These are phyloP conservation scores for Odocoileus hemionus DNA, from an alignment of 2,113 vertebrate species.

Conservation along the genomic window DNA sequence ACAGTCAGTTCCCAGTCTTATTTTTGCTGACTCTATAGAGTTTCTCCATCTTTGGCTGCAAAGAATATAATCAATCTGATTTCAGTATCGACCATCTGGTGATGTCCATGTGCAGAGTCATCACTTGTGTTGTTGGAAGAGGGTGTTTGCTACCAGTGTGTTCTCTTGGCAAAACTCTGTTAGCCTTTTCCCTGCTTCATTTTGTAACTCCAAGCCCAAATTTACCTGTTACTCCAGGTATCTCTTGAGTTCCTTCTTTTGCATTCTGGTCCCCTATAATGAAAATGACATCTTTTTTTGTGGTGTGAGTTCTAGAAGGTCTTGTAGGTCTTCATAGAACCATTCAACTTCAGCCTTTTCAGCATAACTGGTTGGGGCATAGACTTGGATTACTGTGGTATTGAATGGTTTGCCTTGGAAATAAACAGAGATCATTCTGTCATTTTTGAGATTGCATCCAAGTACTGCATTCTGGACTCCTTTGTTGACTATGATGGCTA, in stretches of 20 bases:
- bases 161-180: not conserved
- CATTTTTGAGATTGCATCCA: not conserved
- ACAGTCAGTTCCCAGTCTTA: not conserved
- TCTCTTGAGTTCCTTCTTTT: not conserved
- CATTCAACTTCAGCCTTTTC: not conserved
- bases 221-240: not conserved
- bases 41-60: not conserved
- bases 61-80: not conserved
- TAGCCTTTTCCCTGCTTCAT: not conserved
- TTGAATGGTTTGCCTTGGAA: not conserved
- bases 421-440: not conserved
- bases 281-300: not conserved
- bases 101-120: not conserved
- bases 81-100: not conserved
- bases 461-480: not conserved
- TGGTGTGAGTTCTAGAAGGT: not conserved
- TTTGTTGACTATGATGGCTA: not conserved
- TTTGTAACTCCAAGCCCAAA: not conserved
- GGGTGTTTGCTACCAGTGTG: not conserved
- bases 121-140: not conserved
- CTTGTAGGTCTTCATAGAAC: not conserved
- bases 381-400: not conserved
- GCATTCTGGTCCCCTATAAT: not conserved
- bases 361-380: not conserved
- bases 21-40: not conserved